A percentile compares a stretch with the other conserved stretches of the same genome.
phyloP scores from a whole-genome alignment of 1,140 invertebrate species.

The Ladona fulva region DNA sequence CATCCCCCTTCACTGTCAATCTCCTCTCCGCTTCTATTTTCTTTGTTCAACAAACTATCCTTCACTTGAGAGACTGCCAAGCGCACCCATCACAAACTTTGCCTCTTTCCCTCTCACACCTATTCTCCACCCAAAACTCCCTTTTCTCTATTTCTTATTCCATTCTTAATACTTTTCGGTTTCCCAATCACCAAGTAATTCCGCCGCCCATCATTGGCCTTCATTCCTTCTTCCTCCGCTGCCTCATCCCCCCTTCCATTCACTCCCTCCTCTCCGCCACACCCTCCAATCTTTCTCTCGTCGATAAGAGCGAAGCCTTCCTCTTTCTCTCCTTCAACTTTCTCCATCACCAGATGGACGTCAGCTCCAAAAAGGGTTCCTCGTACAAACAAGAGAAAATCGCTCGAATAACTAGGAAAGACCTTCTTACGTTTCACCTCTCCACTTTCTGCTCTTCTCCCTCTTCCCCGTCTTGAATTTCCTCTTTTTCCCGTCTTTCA shows the following conservation, averaged over 20 bases:
- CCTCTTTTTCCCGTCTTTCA: background rate
- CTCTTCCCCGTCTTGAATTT: background rate
- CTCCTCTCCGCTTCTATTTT: background rate
- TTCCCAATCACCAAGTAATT: no score
- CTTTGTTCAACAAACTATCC: background rate
- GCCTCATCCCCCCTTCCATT: background rate
- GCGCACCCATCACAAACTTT: background rate
- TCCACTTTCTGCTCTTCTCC: background rate
- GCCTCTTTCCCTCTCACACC: background rate
- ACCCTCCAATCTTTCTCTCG: background rate
- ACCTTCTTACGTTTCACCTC: background rate
- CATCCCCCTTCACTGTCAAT: background rate
- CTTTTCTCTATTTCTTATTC: no score
- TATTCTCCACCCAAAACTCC: no score
- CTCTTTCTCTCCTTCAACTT: background rate
- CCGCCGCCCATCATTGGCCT: background rate
- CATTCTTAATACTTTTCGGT: no score
- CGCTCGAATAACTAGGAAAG: background rate
- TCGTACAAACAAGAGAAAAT: background rate
- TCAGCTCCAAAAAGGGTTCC: background rate
- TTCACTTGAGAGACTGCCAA: background rate
- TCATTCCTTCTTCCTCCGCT: background rate
- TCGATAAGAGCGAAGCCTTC: background rate
- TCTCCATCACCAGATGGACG: background rate
- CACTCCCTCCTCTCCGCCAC: background rate